Conservation (phyloP, 1,140 invertebrate genomes). For the Saccostrea glomerata region DNA sequence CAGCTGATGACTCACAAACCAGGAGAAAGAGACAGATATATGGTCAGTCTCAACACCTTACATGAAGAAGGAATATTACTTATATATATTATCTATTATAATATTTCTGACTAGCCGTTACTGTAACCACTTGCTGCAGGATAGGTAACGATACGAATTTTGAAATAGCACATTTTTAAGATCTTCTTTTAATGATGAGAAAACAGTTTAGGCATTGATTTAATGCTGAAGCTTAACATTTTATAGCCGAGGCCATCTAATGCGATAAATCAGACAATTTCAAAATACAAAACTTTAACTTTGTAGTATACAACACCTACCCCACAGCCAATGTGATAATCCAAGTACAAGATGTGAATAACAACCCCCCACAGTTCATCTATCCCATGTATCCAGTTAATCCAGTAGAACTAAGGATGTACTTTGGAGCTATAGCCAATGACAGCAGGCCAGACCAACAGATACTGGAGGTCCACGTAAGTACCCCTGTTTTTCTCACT, state of each 20-base stretch:
- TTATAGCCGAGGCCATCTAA: too few species aligned
- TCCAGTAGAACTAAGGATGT: slow-evolving; percentile 38
- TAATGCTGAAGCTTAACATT: too few species aligned
- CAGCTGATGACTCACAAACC: not conserved
- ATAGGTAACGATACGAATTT: too few species aligned
- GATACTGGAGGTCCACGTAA: slow-evolving; percentile 41
- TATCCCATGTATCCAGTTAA: slow-evolving; percentile 81
- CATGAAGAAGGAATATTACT: not conserved
- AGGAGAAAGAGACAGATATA: slow-evolving; percentile 56
- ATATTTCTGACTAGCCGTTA: too few species aligned
- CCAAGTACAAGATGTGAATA: slow-evolving; percentile 91
- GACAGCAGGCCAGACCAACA: slow-evolving; percentile 36
- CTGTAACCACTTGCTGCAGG: too few species aligned
- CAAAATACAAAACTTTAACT: not conserved
- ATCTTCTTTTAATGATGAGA: too few species aligned
- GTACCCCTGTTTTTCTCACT: not conserved
- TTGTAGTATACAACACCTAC: slow-evolving; percentile 61
- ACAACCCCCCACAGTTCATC: slow-evolving; percentile 90
- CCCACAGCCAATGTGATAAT: slow-evolving; percentile 84
- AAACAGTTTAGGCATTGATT: too few species aligned
- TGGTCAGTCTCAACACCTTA: slow-evolving; percentile 23
- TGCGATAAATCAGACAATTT: too few species aligned
- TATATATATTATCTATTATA: too few species aligned
- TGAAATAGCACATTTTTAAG: too few species aligned
- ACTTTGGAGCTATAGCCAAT: slow-evolving; percentile 49